Evolutionary conservation across 2,888 invertebrate species (phyloP).

Genomic region (Mesochorus sp.): DNA sequence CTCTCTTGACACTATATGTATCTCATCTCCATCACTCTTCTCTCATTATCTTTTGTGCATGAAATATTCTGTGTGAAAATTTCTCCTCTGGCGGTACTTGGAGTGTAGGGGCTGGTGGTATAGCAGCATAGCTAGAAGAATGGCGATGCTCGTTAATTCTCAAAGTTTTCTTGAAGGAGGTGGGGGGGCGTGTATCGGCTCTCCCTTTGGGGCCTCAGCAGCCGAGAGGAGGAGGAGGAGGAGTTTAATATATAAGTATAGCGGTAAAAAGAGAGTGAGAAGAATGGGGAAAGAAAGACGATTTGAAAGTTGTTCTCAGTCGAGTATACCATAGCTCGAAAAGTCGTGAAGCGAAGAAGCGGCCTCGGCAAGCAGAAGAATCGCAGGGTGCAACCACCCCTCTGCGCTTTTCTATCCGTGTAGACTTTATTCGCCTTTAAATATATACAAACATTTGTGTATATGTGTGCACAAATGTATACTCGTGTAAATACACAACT

Average conservation of each 20-base stretch:
- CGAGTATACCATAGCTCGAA: constrained; percentile 38
- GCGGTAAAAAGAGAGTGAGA: background rate
- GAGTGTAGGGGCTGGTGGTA: too few relatives aligned
- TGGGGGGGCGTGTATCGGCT: constrained; percentile 47
- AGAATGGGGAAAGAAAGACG: constrained; percentile 15
- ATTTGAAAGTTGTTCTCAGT: constrained; percentile 56
- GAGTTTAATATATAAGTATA: constrained; percentile 35
- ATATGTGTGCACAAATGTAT: background rate
- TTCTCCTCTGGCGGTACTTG: too few relatives aligned
- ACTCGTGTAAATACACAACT: background rate
- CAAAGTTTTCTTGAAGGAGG: constrained; percentile 43
- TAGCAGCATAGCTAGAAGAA: background rate
- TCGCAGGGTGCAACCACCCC: constrained; percentile 54
- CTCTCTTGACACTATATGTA: constrained; percentile 19
- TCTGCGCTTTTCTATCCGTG: constrained; percentile 48
- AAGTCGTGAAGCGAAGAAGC: constrained; percentile 33
- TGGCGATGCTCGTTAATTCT: constrained; percentile 57
- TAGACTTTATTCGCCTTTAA: constrained; percentile 23
- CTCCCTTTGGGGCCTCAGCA: constrained; percentile 16
- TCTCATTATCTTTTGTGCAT: background rate
- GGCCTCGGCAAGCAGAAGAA: constrained; percentile 22
- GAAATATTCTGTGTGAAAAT: background rate
- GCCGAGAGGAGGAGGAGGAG: too few relatives aligned
- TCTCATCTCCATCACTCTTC: background rate
- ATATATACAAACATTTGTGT: background rate